phyloP scores from a whole-genome alignment of 2,888 invertebrate species.

The Agriopis marginaria region DNA sequence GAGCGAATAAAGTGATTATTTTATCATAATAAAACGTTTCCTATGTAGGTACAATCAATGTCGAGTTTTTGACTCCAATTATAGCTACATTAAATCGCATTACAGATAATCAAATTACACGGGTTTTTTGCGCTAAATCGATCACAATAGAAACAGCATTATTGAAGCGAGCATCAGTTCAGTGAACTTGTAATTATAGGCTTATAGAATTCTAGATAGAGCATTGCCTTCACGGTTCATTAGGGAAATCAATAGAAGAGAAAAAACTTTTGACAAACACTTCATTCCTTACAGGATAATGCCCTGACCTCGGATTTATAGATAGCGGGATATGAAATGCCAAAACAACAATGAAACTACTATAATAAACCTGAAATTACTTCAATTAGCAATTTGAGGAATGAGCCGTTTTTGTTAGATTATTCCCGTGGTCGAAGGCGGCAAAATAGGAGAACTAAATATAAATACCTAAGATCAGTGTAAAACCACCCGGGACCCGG shows the following conservation, averaged over 20 bases:
- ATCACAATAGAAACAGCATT: constrained; percentile 26
- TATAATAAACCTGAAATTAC: neutral
- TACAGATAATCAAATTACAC: constrained; percentile 30
- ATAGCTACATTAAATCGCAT: constrained; percentile 24
- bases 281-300: constrained; percentile 21
- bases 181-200: constrained; percentile 44
- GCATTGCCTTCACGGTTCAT: constrained; percentile 46
- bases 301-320: no score
- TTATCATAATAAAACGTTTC: constrained; percentile 31
- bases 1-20: constrained; percentile 20
- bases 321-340: neutral
- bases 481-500: no score
- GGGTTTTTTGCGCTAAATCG: constrained; percentile 22
- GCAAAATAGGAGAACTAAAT: no score
- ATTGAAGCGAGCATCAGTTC: constrained; percentile 39
- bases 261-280: constrained; percentile 34
- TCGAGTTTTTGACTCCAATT: constrained; percentile 12
- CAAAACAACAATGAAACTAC: neutral
- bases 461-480: no score
- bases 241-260: constrained; percentile 50
- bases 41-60: constrained; percentile 18
- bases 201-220: constrained; percentile 32
- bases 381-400: neutral
- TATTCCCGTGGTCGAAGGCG: no score
- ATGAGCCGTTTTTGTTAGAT: no score